A percentile compares a stretch with the other conserved stretches of the same genome.
Conservation (phyloP, 2,888 invertebrate genomes). For the Coronaproctus castanopsis region DNA sequence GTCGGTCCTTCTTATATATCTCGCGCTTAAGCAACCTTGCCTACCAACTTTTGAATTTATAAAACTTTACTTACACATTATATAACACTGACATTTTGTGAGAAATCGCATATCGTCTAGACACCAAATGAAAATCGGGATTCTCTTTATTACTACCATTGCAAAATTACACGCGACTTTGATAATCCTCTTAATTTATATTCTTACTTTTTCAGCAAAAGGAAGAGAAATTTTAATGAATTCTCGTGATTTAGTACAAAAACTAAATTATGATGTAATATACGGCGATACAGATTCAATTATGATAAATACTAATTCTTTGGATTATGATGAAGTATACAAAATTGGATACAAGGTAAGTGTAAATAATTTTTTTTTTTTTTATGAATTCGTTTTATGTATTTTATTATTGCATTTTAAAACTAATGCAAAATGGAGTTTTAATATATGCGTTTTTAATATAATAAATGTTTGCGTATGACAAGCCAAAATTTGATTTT, state of each 20-base stretch:
- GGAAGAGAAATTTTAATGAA: conserved; percentile 79
- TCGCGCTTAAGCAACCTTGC: too few species aligned
- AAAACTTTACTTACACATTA: too few species aligned
- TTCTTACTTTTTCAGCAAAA: conserved; percentile 31
- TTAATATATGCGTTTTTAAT: background rate
- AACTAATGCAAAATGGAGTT: background rate
- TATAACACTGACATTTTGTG: too few species aligned
- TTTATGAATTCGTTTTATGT: background rate
- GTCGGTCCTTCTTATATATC: too few species aligned
- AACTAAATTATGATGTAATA: conserved; percentile 77
- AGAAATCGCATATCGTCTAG: too few species aligned
- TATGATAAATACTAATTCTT: conserved; percentile 88
- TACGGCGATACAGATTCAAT: conserved; percentile 99
- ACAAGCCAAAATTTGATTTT: too few species aligned
- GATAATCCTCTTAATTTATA: too few species aligned
- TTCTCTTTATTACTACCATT: too few species aligned
- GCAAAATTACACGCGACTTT: too few species aligned
- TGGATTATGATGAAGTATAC: conserved; percentile 58
- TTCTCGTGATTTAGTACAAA: conserved; percentile 80
- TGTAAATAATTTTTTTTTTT: background rate
- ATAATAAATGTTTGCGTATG: background rate
- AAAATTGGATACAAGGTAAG: conserved; percentile 39
- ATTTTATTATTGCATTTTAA: background rate
- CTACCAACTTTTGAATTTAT: too few species aligned
- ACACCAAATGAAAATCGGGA: too few species aligned